A percentile compares a stretch with the other conserved stretches of the same genome.
These are phyloP conservation scores for Meiosimyza platycephala DNA, from an alignment of 2,888 invertebrate genomes.

Conservation along the genomic window DNA sequence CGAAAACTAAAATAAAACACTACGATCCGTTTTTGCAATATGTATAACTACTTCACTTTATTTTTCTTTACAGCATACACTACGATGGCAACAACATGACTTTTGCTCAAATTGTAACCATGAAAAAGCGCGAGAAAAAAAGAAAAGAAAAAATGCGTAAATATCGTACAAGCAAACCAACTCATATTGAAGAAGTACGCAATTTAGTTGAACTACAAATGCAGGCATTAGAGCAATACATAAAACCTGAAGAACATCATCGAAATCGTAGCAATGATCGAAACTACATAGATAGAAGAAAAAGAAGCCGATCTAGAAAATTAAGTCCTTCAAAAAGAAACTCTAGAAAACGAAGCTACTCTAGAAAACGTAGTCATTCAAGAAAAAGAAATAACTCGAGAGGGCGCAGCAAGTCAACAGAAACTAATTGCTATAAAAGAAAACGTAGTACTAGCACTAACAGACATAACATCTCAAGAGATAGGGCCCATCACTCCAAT, in stretches of 20 bases:
- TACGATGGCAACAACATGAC: constrained; percentile 44
- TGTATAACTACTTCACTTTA: too few species aligned
- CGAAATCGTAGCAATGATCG: background rate
- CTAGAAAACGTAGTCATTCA: background rate
- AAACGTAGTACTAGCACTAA: background rate
- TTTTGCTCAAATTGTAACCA: constrained; percentile 60
- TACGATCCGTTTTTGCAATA: too few species aligned
- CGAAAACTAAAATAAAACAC: too few species aligned
- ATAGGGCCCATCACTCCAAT: background rate
- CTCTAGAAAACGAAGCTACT: background rate
- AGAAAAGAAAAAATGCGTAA: constrained; percentile 50
- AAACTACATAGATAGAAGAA: background rate
- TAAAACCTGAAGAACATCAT: constrained; percentile 33
- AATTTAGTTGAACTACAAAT: constrained; percentile 63
- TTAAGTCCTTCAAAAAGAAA: background rate
- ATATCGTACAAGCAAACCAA: constrained; percentile 61
- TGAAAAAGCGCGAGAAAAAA: constrained; percentile 55
- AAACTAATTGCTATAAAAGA: background rate
- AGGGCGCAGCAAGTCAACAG: background rate
- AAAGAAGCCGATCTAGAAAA: background rate
- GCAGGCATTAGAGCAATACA: constrained; percentile 57
- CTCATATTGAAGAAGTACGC: constrained; percentile 61
- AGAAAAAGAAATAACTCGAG: background rate
- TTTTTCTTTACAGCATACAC: background rate
- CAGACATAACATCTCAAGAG: background rate